Evolutionary conservation across 1,140 invertebrate genomes (phyloP).

Genomic region (Drosophila melanogaster): DNA sequence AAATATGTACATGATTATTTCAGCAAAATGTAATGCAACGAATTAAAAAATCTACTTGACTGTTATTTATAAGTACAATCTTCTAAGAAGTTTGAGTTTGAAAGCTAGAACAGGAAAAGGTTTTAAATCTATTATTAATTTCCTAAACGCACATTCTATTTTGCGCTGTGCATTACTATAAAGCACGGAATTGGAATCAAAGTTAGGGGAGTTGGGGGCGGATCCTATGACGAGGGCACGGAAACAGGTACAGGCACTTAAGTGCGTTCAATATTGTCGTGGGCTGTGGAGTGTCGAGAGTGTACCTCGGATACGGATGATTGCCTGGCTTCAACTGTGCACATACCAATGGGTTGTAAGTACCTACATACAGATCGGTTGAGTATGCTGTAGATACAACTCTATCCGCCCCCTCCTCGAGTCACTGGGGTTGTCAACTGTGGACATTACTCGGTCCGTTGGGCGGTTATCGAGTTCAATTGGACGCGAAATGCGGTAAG

Average conservation of each 20-base stretch:
- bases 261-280: constrained; percentile 65
- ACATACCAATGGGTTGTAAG: background rate
- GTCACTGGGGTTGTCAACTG: constrained; percentile 36
- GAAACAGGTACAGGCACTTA: constrained; percentile 44
- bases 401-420: constrained; percentile 13
- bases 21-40: no score
- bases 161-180: constrained; percentile 13
- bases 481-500: constrained; percentile 42
- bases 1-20: no score
- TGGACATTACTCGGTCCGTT: constrained; percentile 66
- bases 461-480: constrained; percentile 61
- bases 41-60: no score
- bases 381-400: constrained; percentile 39
- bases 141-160: background rate
- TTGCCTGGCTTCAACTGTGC: constrained; percentile 43
- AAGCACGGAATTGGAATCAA: constrained; percentile 47
- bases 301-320: constrained; percentile 56
- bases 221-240: constrained; percentile 50
- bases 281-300: constrained; percentile 53
- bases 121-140: no score
- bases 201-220: constrained; percentile 27
- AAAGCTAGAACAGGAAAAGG: no score
- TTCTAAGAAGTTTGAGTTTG: no score
- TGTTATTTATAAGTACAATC: no score
- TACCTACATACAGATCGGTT: constrained; percentile 13